These are phyloP conservation scores for Archips crataeganus DNA, from an alignment of 2,888 invertebrate species.

Conservation along the genomic window DNA sequence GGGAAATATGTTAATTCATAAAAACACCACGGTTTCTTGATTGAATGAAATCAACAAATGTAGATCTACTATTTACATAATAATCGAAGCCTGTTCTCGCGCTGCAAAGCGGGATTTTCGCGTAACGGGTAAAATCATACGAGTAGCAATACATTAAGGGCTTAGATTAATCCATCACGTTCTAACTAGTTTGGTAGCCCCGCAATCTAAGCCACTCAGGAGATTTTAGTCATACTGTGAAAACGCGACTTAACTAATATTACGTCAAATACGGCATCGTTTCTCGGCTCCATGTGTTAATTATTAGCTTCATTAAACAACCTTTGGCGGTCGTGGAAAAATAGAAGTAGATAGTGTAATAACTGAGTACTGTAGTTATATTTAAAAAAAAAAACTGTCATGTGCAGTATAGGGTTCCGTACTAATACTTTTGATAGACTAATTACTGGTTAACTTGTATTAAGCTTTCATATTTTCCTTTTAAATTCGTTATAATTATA, in stretches of 20 bases:
- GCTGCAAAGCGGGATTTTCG: no score
- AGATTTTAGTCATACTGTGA: no score
- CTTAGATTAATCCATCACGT: no score
- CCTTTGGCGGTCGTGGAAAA: neutral
- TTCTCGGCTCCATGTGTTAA: neutral
- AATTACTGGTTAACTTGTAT: no score
- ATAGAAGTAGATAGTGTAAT: constrained; percentile 7
- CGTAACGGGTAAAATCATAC: no score
- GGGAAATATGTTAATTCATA: constrained; percentile 52
- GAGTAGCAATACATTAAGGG: no score
- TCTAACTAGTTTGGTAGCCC: no score
- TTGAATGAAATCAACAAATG: constrained; percentile 48
- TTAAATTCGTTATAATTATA: no score
- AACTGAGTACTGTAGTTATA: neutral
- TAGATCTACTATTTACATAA: constrained; percentile 11
- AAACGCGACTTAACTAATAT: neutral
- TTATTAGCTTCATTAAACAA: neutral
- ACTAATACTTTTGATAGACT: no score
- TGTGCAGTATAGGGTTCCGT: no score
- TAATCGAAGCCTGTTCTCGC: neutral
- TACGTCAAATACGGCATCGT: neutral
- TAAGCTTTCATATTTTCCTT: no score
- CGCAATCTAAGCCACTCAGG: no score
- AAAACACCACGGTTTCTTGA: constrained; percentile 51
- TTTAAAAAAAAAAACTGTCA: neutral